These are phyloP conservation scores for Colletes gigas DNA, from an alignment of 1,140 invertebrate species.

Conservation along the genomic window DNA sequence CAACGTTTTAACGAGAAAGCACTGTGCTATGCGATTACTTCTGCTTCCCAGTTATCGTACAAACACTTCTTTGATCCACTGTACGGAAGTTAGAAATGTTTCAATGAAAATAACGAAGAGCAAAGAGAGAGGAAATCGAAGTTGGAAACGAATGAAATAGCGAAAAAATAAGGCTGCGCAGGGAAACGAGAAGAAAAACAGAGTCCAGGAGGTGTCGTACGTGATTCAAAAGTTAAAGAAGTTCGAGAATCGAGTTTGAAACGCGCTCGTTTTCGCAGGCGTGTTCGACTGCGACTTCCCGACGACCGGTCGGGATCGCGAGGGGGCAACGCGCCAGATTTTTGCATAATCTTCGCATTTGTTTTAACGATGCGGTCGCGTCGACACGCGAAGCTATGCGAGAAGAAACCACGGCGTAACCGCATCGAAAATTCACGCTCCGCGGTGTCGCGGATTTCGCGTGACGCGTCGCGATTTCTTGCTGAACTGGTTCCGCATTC, in stretches of 20 bases:
- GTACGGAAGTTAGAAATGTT: too few species aligned
- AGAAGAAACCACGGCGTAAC: neutral
- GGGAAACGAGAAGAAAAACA: neutral
- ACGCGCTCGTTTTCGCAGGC: neutral
- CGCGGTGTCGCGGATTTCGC: neutral
- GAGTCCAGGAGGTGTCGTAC: constrained; percentile 39
- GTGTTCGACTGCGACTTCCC: constrained; percentile 11
- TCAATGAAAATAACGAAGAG: too few species aligned
- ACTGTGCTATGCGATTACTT: too few species aligned
- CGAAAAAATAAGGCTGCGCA: neutral
- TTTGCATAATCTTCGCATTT: constrained; percentile 55
- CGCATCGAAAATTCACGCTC: neutral
- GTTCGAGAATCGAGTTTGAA: constrained; percentile 42
- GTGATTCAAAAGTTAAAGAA: constrained; percentile 46
- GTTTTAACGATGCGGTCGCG: constrained; percentile 30
- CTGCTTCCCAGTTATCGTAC: too few species aligned
- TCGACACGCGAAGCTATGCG: neutral
- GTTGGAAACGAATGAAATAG: constrained; percentile 9
- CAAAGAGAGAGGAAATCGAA: neutral
- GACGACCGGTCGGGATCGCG: neutral
- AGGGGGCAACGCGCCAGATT: constrained; percentile 12
- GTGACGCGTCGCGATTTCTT: constrained; percentile 4
- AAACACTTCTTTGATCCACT: too few species aligned
- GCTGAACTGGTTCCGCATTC: neutral
- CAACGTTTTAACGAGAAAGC: too few species aligned